These are phyloP conservation scores for Subacronicta megacephala DNA, from an alignment of 2,888 invertebrate genomes.

Conservation along the genomic window DNA sequence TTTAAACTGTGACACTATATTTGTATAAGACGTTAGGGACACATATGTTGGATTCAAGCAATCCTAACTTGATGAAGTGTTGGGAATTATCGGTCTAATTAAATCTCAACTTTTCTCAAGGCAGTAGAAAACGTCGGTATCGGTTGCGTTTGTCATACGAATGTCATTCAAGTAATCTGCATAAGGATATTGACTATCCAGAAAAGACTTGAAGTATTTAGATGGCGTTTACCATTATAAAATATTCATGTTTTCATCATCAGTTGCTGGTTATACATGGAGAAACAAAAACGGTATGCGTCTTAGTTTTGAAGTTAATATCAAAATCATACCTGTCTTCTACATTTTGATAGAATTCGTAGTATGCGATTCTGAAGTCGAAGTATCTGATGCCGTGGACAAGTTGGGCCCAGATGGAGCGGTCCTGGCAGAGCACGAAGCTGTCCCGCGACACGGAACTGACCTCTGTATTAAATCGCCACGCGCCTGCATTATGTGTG, in stretches of 20 bases:
- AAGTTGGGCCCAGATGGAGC: conserved; percentile 95
- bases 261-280: too few relatives aligned
- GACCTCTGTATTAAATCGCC: conserved; percentile 86
- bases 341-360: conserved; percentile 75
- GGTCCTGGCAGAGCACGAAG: conserved; percentile 91
- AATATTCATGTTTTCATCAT: too few relatives aligned
- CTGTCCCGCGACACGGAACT: conserved; percentile 77
- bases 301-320: too few relatives aligned
- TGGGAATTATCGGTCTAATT: conserved; percentile 14
- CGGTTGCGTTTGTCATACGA: neutral
- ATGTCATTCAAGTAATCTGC: neutral
- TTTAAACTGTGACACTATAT: conserved; percentile 16
- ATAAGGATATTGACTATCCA: too few relatives aligned
- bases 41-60: conserved; percentile 8
- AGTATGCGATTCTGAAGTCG: conserved; percentile 94
- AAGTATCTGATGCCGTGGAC: conserved; percentile 95
- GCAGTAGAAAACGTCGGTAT: conserved; percentile 11
- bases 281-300: too few relatives aligned
- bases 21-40: conserved; percentile 4
- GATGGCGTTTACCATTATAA: too few relatives aligned
- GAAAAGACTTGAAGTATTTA: too few relatives aligned
- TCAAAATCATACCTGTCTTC: conserved; percentile 74
- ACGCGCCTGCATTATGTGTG: conserved; percentile 88
- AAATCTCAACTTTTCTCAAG: conserved; percentile 1
- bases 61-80: conserved; percentile 24